Evolutionary conservation across 2,113 vertebrate species (phyloP).

Genomic region (Rhizomys pruinosus): DNA sequence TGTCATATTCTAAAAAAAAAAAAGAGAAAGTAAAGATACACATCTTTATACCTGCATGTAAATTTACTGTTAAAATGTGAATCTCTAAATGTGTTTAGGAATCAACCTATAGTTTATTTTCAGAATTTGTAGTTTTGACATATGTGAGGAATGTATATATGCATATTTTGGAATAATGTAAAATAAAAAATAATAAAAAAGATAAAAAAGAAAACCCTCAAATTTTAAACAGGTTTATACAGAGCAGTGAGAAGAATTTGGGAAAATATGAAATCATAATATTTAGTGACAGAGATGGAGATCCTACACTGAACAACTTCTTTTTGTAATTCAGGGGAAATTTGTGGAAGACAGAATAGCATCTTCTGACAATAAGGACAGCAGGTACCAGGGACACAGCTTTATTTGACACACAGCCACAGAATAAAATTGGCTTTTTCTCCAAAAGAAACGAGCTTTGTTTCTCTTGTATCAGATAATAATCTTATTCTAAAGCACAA

Average conservation of each 20-base stretch:
- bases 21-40: too few species aligned
- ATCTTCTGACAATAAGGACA: neutral
- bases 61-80: too few species aligned
- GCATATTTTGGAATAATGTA: too few species aligned
- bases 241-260: neutral
- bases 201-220: conserved; percentile 6
- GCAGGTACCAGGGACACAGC: neutral
- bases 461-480: neutral
- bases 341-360: neutral
- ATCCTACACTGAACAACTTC: neutral
- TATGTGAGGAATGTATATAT: too few species aligned
- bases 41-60: too few species aligned
- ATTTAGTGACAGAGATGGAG: neutral
- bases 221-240: conserved; percentile 2
- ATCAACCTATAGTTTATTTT: too few species aligned
- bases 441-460: neutral
- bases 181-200: too few species aligned
- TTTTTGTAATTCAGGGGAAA: conserved; percentile 13
- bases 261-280: conserved; percentile 43
- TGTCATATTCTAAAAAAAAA: too few species aligned
- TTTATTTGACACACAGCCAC: conserved; percentile 2
- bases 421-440: neutral
- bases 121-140: too few species aligned
- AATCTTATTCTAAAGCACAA: conserved; percentile 9
- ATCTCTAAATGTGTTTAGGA: too few species aligned